phyloP scores from a whole-genome alignment of 30 jellyfish, hydroid and myxozoan species.

The Aurelia coerulea region DNA sequence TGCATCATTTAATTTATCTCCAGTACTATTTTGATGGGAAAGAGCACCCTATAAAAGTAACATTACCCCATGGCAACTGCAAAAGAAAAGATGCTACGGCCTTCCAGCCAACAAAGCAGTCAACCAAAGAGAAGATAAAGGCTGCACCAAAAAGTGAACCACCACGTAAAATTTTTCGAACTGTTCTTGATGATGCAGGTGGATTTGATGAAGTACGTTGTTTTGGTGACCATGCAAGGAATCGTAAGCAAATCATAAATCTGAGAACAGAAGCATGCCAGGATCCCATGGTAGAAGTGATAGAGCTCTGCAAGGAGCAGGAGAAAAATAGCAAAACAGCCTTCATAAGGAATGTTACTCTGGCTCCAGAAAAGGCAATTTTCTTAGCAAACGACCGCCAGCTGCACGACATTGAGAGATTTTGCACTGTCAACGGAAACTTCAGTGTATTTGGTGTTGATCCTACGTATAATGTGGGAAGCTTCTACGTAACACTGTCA shows the following conservation, averaged over 20 bases:
- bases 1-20: too few relatives aligned
- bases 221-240: background rate
- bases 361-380: conserved; percentile 13
- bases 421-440: background rate
- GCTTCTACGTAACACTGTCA: conserved; percentile 10
- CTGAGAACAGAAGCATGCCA: conserved; percentile 5
- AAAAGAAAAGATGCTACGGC: background rate
- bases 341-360: conserved; percentile 8
- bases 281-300: conserved; percentile 2
- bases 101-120: background rate
- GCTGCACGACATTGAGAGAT: conserved; percentile 11
- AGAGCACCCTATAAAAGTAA: conserved; percentile 9
- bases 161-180: too few relatives aligned
- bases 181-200: too few relatives aligned
- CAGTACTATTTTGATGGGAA: background rate
- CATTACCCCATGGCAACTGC: conserved; percentile 4
- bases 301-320: conserved; percentile 12
- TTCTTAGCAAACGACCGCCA: conserved; percentile 8
- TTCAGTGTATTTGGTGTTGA: conserved; percentile 19
- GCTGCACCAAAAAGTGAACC: background rate
- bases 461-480: conserved; percentile 3
- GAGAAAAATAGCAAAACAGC: background rate
- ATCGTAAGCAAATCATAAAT: background rate
- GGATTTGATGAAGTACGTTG: too few relatives aligned
- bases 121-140: conserved; percentile 1